phyloP scores from a whole-genome alignment of 2,797 vertebrate genomes.

The Adelosebastes latens region DNA sequence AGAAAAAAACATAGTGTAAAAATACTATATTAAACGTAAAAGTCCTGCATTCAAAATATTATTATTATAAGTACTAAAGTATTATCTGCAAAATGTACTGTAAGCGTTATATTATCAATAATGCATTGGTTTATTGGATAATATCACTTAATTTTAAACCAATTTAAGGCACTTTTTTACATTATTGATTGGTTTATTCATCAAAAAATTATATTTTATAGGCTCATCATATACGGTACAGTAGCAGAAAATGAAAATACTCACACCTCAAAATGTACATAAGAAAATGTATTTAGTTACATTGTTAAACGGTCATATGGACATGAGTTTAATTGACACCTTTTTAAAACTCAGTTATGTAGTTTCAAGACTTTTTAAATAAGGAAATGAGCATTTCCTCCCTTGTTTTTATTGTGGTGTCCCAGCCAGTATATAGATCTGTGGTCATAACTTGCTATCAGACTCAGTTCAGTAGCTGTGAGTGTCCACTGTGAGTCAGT shows the following conservation, averaged over 20 bases:
- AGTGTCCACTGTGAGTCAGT: constrained; percentile 64
- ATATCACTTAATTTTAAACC: neutral
- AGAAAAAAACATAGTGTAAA: neutral
- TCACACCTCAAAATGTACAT: neutral
- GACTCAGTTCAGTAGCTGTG: constrained; percentile 11
- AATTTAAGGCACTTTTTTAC: neutral
- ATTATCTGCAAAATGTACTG: neutral
- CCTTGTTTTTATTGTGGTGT: neutral
- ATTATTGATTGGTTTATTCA: neutral
- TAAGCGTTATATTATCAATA: neutral
- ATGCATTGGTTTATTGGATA: neutral
- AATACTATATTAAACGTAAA: neutral
- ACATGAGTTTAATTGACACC: neutral
- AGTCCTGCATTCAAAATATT: neutral
- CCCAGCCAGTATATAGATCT: neutral
- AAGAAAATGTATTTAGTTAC: neutral
- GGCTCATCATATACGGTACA: neutral
- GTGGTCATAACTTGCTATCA: neutral
- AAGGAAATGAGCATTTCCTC: neutral
- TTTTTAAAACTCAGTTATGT: neutral
- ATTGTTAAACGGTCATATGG: neutral
- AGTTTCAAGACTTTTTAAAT: neutral
- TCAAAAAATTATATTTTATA: neutral
- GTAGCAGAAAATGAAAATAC: neutral
- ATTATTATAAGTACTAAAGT: neutral